These are phyloP conservation scores for Brachyistius frenatus DNA, from an alignment of 2,113 vertebrate genomes.

Conservation along the genomic window DNA sequence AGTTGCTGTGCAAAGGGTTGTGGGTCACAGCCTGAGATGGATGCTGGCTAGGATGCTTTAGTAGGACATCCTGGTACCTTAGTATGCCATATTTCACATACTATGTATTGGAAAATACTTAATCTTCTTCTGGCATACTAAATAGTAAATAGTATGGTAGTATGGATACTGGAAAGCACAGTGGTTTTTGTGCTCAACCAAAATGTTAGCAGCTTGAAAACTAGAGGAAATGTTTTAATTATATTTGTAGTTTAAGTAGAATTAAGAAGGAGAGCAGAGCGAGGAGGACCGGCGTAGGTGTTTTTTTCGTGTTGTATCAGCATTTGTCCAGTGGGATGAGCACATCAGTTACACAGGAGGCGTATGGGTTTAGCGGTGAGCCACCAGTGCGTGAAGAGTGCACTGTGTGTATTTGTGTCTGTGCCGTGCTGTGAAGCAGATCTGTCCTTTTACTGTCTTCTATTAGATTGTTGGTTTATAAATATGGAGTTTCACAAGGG, in stretches of 20 bases:
- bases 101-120: too few relatives aligned
- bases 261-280: not conserved
- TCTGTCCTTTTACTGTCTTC: conserved; percentile 23
- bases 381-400: conserved; percentile 9
- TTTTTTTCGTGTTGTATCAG: not conserved
- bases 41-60: too few relatives aligned
- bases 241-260: conserved; percentile 6
- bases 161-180: too few relatives aligned
- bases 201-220: not conserved
- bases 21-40: too few relatives aligned
- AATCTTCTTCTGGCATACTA: too few relatives aligned
- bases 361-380: conserved; percentile 37
- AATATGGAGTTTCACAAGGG: not conserved
- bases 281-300: conserved; percentile 11
- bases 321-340: conserved; percentile 31
- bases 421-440: conserved; percentile 1
- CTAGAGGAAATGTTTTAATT: not conserved
- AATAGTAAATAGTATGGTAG: too few relatives aligned
- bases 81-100: too few relatives aligned
- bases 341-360: conserved; percentile 27
- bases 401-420: conserved; percentile 21
- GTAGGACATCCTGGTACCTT: too few relatives aligned
- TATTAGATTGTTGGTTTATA: conserved; percentile 18
- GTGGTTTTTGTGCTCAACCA: not conserved
- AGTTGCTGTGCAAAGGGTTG: too few relatives aligned